Percentiles rank a stretch among this genome's conserved stretches.
These are phyloP conservation scores for Trichonephila inaurata DNA, from an alignment of 1,140 invertebrate genomes.

Conservation along the genomic window DNA sequence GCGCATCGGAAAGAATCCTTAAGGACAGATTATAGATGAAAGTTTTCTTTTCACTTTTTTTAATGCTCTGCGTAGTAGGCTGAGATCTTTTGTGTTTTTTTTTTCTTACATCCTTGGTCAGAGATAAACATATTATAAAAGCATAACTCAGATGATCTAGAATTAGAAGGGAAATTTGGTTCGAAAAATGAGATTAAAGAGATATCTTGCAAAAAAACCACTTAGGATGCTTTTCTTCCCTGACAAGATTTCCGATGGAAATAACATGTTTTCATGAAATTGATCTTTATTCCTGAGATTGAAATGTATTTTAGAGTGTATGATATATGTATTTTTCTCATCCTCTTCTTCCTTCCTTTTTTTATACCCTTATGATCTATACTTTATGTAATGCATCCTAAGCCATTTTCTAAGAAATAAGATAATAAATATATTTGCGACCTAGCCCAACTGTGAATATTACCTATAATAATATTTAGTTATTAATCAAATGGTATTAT, in stretches of 20 bases:
- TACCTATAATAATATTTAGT: too few species aligned
- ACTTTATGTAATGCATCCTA: too few species aligned
- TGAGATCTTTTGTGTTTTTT: not conserved
- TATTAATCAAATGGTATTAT: too few species aligned
- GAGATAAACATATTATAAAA: constrained; percentile 38
- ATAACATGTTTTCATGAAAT: not conserved
- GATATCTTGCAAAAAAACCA: not conserved
- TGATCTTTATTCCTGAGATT: not conserved
- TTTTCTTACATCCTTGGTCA: not conserved
- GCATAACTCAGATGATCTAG: not conserved
- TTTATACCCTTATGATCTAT: too few species aligned
- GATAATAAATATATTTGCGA: too few species aligned
- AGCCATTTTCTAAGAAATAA: too few species aligned
- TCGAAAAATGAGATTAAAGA: constrained; percentile 19
- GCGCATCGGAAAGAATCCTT: too few species aligned
- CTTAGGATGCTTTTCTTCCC: not conserved
- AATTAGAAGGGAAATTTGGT: not conserved
- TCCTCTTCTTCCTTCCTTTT: too few species aligned
- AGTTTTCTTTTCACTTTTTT: not conserved
- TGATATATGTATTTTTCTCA: too few species aligned
- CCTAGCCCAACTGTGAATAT: too few species aligned
- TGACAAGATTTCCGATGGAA: not conserved
- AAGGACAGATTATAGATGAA: not conserved
- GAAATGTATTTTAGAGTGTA: too few species aligned
- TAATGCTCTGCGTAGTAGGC: not conserved